Conservation (phyloP, 2,888 invertebrate species). For the Aleiodes alternator region DNA sequence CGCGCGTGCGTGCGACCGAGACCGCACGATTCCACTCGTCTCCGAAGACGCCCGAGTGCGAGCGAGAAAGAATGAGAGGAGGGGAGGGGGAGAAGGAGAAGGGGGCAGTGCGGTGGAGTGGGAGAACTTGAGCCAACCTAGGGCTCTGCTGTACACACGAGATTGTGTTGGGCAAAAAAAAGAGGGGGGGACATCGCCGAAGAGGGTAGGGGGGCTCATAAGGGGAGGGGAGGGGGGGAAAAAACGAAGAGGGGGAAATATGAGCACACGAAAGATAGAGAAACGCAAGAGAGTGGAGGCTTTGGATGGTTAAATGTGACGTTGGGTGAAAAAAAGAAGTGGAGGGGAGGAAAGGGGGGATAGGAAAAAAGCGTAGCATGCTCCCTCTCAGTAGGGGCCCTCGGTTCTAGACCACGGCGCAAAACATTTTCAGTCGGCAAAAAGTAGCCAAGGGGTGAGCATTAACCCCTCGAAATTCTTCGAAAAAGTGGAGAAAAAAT, state of each 20-base stretch:
- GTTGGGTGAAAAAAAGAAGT: slow-evolving; percentile 32
- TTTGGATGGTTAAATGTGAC: slow-evolving; percentile 48
- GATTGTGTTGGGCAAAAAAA: slow-evolving; percentile 36
- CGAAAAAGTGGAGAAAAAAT: slow-evolving; percentile 54
- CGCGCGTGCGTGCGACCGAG: slow-evolving; percentile 43
- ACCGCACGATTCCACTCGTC: background rate
- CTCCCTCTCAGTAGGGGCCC: slow-evolving; percentile 52
- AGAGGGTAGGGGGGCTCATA: slow-evolving; percentile 7
- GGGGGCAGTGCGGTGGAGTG: slow-evolving; percentile 6
- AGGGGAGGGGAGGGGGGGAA: slow-evolving; percentile 30
- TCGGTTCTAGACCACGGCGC: slow-evolving; percentile 65
- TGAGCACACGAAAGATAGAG: slow-evolving; percentile 36
- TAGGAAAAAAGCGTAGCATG: slow-evolving; percentile 47
- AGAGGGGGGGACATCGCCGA: background rate
- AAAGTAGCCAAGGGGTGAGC: slow-evolving; percentile 75
- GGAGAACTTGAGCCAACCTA: slow-evolving; percentile 8
- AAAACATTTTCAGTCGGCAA: slow-evolving; percentile 75
- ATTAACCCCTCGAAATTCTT: slow-evolving; percentile 65
- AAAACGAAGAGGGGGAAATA: slow-evolving; percentile 40
- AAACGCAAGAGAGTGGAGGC: slow-evolving; percentile 41
- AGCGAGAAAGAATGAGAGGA: slow-evolving; percentile 27
- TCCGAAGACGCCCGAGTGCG: background rate
- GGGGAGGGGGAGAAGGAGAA: slow-evolving; percentile 24
- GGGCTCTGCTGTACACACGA: background rate
- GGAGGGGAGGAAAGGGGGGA: slow-evolving; percentile 40